phyloP scores from a whole-genome alignment of 2,888 invertebrate genomes.

The Drosophila recens region DNA sequence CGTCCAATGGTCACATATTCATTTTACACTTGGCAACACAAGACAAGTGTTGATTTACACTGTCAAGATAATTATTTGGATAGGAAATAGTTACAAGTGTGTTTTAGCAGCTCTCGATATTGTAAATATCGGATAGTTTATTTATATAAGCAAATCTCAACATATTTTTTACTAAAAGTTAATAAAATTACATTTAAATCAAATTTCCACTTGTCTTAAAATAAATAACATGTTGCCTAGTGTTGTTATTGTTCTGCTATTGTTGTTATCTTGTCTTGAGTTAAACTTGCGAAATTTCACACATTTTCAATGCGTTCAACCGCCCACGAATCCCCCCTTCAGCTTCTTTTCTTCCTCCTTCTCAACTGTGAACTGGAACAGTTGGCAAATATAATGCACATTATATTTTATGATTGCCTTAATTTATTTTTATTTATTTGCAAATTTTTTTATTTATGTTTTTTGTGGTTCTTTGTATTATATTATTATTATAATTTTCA shows the following conservation, averaged over 20 bases:
- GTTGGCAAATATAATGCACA: constrained; percentile 56
- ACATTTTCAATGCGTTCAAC: constrained; percentile 48
- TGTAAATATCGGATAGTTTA: too few relatives aligned
- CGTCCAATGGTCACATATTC: constrained; percentile 18
- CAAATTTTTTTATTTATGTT: constrained; percentile 41
- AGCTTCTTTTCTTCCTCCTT: neutral
- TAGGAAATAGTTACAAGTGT: neutral
- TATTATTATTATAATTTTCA: constrained; percentile 54
- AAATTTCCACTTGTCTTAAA: neutral
- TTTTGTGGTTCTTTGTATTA: constrained; percentile 24
- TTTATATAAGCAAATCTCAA: too few relatives aligned
- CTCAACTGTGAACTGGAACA: constrained; percentile 66
- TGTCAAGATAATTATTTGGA: neutral
- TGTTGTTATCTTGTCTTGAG: constrained; percentile 22
- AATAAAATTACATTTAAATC: too few relatives aligned
- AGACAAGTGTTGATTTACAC: neutral
- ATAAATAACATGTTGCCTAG: constrained; percentile 23
- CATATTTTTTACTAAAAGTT: too few relatives aligned
- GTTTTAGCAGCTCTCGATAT: too few relatives aligned
- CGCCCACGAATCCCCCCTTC: constrained; percentile 19
- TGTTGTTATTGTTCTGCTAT: constrained; percentile 36
- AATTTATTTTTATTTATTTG: constrained; percentile 74
- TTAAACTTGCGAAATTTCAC: constrained; percentile 71
- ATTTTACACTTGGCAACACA: constrained; percentile 34
- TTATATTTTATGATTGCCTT: constrained; percentile 49